Evolutionary conservation across 1,140 invertebrate genomes (phyloP).

Genomic region (Leptinotarsa lineolata): DNA sequence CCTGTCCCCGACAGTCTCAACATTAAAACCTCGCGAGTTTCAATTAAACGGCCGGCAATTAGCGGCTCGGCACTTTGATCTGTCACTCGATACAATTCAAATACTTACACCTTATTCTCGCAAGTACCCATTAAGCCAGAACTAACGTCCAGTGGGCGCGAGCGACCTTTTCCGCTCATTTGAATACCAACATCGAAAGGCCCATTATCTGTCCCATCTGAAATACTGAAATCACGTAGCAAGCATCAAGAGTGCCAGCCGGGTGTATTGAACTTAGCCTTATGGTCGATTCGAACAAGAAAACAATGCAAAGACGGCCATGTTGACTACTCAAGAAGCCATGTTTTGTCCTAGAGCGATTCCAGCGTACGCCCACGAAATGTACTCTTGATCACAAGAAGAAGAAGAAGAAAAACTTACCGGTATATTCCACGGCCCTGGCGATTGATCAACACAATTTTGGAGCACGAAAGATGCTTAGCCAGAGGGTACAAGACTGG

Average conservation of each 20-base stretch:
- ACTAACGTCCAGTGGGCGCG: not conserved
- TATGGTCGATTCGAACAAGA: conserved; percentile 26
- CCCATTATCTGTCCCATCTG: conserved; percentile 15
- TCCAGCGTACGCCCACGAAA: conserved; percentile 49
- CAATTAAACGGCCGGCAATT: too few relatives aligned
- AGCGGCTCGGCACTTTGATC: too few relatives aligned
- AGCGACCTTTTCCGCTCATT: not conserved
- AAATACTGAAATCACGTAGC: conserved; percentile 7
- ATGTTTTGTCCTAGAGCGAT: conserved; percentile 52
- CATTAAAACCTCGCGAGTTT: not conserved
- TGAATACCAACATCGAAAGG: conserved; percentile 2
- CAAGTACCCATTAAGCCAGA: not conserved
- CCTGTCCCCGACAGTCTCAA: not conserved
- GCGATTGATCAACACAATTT: conserved; percentile 33
- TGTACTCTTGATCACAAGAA: conserved; percentile 49
- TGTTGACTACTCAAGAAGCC: conserved; percentile 57
- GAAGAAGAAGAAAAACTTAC: conserved; percentile 11
- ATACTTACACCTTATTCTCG: too few relatives aligned
- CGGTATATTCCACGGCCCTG: conserved; percentile 35
- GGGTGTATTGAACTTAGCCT: conserved; percentile 24
- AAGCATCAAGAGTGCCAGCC: conserved; percentile 3
- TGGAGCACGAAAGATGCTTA: conserved; percentile 15
- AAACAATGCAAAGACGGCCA: conserved; percentile 54
- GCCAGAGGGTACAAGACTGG: conserved; percentile 4
- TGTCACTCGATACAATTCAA: too few relatives aligned